These are phyloP conservation scores for Eumacrocentrus americanus DNA, from an alignment of 2,888 invertebrate species.

Conservation along the genomic window DNA sequence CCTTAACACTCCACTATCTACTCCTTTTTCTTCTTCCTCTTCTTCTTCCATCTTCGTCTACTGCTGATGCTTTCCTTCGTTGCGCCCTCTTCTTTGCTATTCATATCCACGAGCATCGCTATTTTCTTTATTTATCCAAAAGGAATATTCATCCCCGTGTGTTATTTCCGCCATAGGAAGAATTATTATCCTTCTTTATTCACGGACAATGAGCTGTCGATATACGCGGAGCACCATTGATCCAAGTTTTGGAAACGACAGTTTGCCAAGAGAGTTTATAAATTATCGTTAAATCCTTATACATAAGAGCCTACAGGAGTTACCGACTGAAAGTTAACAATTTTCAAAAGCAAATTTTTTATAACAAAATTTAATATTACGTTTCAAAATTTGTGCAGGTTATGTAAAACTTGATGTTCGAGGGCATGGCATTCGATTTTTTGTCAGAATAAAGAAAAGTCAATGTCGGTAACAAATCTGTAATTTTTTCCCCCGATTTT, in stretches of 20 bases:
- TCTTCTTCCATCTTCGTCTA: slow-evolving; percentile 6
- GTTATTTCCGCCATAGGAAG: background rate
- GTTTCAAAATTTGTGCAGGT: no score
- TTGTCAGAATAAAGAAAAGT: no score
- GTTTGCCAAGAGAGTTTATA: slow-evolving; percentile 9
- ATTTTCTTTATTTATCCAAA: slow-evolving; percentile 2
- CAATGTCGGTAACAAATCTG: no score
- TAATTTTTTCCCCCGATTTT: no score
- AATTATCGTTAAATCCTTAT: slow-evolving; percentile 1
- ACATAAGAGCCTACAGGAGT: no score
- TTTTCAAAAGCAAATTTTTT: no score
- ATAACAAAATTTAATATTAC: no score
- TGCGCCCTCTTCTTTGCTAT: slow-evolving; percentile 6
- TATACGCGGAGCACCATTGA: background rate
- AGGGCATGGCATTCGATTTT: no score
- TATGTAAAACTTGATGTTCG: no score
- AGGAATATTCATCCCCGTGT: background rate
- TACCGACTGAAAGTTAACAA: no score
- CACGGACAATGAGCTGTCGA: slow-evolving; percentile 1
- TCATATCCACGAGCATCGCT: background rate
- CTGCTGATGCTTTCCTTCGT: background rate
- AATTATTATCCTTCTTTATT: slow-evolving; percentile 5
- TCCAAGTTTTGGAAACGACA: slow-evolving; percentile 13
- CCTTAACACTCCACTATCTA: background rate
- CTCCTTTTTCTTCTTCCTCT: slow-evolving; percentile 4